phyloP scores from a whole-genome alignment of 2,113 vertebrate genomes.

The Pelodiscus sinensis region DNA sequence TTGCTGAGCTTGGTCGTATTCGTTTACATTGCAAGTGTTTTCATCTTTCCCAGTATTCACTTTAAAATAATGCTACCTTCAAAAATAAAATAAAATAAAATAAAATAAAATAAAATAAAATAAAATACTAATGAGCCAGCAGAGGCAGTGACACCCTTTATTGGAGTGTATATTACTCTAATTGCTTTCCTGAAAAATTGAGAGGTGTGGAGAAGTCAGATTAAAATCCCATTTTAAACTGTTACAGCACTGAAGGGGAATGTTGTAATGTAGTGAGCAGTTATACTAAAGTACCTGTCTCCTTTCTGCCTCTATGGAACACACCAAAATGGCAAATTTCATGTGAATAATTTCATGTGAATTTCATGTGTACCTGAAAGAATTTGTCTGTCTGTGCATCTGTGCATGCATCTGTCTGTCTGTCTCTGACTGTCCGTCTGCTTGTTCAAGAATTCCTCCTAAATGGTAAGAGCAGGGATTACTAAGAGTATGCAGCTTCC shows the following conservation, averaged over 20 bases:
- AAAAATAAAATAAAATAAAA: background rate
- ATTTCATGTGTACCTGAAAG: too few species aligned
- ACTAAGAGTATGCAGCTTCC: too few species aligned
- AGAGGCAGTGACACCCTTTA: background rate
- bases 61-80: background rate
- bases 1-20: background rate
- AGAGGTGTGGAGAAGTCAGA: accelerated
- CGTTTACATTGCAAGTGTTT: background rate
- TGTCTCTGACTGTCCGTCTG: too few species aligned
- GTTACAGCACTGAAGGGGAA: background rate
- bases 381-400: too few species aligned
- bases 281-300: accelerated
- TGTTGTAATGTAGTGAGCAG: background rate
- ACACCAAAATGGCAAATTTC: background rate
- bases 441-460: too few species aligned
- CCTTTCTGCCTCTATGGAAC: background rate
- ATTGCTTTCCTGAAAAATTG: background rate
- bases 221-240: background rate
- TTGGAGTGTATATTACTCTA: background rate
- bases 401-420: too few species aligned
- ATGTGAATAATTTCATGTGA: too few species aligned
- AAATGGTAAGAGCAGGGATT: too few species aligned
- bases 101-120: accelerated
- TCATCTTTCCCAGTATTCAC: background rate
- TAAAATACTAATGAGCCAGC: background rate